phyloP scores from a whole-genome alignment of 2,888 invertebrate species.

The Xanthostigma xanthostigma region DNA sequence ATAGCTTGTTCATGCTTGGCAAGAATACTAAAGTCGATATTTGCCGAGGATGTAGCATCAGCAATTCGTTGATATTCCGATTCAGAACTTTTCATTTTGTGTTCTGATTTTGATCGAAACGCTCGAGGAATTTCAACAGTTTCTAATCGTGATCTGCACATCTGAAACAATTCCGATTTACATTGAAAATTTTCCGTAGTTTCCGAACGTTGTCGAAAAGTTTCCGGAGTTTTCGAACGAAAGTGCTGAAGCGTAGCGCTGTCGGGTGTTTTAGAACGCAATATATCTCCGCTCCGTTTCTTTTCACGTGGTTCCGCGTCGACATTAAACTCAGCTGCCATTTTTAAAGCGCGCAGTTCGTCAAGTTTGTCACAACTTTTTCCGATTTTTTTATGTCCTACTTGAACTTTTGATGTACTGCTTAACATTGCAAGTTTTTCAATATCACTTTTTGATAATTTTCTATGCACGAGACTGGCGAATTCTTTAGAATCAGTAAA shows the following conservation, averaged over 20 bases:
- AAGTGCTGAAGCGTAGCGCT: not conserved
- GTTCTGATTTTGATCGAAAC: no score
- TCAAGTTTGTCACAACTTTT: slow-evolving; percentile 30
- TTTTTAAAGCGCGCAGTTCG: slow-evolving; percentile 6
- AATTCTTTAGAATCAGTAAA: not conserved
- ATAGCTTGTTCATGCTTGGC: no score
- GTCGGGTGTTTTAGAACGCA: no score
- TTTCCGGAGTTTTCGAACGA: slow-evolving; percentile 6
- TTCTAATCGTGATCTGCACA: no score
- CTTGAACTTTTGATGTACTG: slow-evolving; percentile 20
- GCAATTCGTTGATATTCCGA: slow-evolving; percentile 40
- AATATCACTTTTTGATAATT: slow-evolving; percentile 25
- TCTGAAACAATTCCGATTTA: no score
- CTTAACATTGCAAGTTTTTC: slow-evolving; percentile 23
- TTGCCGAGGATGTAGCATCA: slow-evolving; percentile 27
- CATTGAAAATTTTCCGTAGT: not conserved
- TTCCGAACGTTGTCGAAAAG: slow-evolving; percentile 1
- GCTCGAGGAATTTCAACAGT: no score
- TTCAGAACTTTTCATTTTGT: slow-evolving; percentile 22
- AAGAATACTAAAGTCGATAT: not conserved
- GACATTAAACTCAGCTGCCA: not conserved
- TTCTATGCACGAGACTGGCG: slow-evolving; percentile 13
- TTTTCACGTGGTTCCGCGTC: no score
- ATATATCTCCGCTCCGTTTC: no score
- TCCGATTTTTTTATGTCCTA: slow-evolving; percentile 29